A percentile compares a stretch with the other conserved stretches of the same genome.
These are phyloP conservation scores for Portevinia maculata DNA, from an alignment of 2,888 invertebrate genomes.

Conservation along the genomic window DNA sequence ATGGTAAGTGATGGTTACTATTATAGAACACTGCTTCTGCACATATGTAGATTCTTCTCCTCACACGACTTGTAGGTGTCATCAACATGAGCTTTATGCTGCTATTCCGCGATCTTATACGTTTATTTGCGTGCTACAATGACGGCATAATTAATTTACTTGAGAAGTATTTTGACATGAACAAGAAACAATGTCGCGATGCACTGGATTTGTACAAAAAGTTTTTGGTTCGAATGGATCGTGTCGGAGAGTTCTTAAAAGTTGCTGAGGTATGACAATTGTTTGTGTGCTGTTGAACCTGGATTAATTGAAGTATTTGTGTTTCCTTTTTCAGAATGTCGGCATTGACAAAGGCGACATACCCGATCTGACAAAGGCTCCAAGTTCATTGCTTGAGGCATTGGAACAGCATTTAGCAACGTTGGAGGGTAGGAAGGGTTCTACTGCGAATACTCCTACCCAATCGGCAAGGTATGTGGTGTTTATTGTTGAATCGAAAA, in stretches of 20 bases:
- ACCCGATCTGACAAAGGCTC: constrained; percentile 98
- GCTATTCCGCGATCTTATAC: constrained; percentile 98
- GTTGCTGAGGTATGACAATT: constrained; percentile 86
- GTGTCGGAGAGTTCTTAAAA: constrained; percentile 98
- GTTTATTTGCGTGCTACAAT: constrained; percentile 99
- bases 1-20: constrained; percentile 83
- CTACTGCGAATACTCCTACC: constrained; percentile 93
- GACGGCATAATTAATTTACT: constrained; percentile 99
- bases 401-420: constrained; percentile 97
- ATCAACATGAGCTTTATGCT: constrained; percentile 99
- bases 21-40: neutral
- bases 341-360: constrained; percentile 99
- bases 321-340: constrained; percentile 88
- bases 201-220: constrained; percentile 99
- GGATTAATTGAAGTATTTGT: constrained; percentile 4
- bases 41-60: neutral
- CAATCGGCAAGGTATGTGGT: constrained; percentile 89
- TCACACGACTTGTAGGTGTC: constrained; percentile 85
- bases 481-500: constrained; percentile 27
- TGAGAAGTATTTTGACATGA: constrained; percentile 99
- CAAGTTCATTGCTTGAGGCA: constrained; percentile 97
- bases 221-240: constrained; percentile 99
- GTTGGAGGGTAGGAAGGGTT: constrained; percentile 95
- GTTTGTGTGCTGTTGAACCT: neutral
- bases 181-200: constrained; percentile 99